Percentiles rank a stretch among this genome's conserved stretches.
Evolutionary conservation across 35 echinoderm and acorn worm species (phyloP).

Genomic region (Stichopus chloronotus): DNA sequence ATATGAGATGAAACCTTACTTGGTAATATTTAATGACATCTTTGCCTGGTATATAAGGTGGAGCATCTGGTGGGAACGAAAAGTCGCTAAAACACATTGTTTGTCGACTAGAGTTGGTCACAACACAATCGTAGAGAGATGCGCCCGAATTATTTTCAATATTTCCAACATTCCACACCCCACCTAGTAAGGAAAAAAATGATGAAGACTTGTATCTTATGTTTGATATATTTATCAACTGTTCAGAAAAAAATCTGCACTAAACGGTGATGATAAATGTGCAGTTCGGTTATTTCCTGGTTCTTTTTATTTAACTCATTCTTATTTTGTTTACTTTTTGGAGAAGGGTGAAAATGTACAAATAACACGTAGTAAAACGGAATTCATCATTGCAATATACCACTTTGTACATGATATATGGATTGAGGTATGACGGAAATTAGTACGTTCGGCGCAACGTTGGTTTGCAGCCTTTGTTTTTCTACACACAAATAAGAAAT

Average conservation of each 20-base stretch:
- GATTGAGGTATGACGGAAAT: too few relatives aligned
- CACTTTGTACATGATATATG: not conserved
- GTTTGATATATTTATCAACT: too few relatives aligned
- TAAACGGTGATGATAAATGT: too few relatives aligned
- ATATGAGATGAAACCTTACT: not conserved
- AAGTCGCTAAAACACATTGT: constrained; percentile 89
- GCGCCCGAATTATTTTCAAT: not conserved
- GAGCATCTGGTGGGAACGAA: constrained; percentile 64
- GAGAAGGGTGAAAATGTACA: too few relatives aligned
- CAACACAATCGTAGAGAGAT: constrained; percentile 69
- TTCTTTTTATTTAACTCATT: too few relatives aligned
- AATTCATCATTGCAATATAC: not conserved
- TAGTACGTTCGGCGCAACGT: too few relatives aligned
- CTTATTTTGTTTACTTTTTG: too few relatives aligned
- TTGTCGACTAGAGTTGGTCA: constrained; percentile 83
- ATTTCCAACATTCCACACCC: constrained; percentile 44
- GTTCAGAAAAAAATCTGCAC: too few relatives aligned
- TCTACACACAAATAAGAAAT: too few relatives aligned
- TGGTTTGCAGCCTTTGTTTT: too few relatives aligned
- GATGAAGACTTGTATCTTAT: not conserved
- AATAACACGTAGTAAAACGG: too few relatives aligned
- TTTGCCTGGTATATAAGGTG: constrained; percentile 70
- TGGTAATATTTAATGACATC: constrained; percentile 72
- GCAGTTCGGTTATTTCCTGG: too few relatives aligned
- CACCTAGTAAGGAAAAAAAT: constrained; percentile 39